A percentile compares a stretch with the other conserved stretches of the same genome.
Conservation (phyloP, 2,113 vertebrate species). For the Atrichornis clamosus region DNA sequence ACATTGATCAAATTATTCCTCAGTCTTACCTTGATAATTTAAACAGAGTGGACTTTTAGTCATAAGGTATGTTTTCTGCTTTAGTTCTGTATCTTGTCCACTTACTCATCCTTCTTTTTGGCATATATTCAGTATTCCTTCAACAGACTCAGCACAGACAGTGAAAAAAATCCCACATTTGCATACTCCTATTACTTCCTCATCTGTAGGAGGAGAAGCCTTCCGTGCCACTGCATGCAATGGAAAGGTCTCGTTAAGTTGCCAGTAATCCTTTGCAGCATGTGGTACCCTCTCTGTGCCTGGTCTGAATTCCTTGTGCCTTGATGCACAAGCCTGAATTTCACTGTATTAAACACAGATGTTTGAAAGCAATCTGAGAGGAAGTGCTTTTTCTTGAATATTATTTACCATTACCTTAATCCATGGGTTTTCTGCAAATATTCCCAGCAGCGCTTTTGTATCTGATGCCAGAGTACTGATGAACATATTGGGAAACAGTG, state of each 20-base stretch:
- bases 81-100: background rate
- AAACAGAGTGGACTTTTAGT: background rate
- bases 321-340: background rate
- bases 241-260: background rate
- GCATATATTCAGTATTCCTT: background rate
- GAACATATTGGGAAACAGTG: background rate
- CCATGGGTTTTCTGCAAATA: background rate
- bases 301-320: background rate
- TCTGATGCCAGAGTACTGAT: background rate
- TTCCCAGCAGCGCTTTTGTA: background rate
- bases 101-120: background rate
- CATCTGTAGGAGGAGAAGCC: background rate
- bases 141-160: background rate
- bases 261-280: background rate
- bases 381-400: background rate
- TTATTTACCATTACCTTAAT: background rate
- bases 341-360: background rate
- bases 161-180: background rate
- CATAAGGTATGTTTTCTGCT: background rate
- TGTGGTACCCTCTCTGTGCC: background rate
- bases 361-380: background rate
- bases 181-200: background rate
- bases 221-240: background rate
- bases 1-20: slow-evolving; percentile 1
- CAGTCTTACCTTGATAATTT: background rate